Evolutionary conservation across 2,113 vertebrate species (phyloP).

Genomic region (Rhynchopsitta pachyrhyncha): DNA sequence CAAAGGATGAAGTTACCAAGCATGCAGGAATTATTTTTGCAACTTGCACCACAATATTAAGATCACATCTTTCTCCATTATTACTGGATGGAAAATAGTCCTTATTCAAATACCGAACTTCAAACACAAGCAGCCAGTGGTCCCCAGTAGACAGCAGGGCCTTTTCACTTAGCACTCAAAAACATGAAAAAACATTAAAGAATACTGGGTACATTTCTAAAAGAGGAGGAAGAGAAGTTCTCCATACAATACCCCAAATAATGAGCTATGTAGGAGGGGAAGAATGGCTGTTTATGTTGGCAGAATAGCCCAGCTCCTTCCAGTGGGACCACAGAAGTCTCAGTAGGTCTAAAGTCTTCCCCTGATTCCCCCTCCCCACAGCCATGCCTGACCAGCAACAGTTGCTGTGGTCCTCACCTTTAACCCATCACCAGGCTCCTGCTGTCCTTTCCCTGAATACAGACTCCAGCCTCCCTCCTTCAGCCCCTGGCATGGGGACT

Average conservation of each 20-base stretch:
- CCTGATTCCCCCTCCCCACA: rapidly evolving
- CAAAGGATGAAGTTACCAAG: constrained; percentile 56
- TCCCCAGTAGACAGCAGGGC: not conserved
- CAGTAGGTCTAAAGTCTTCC: not conserved
- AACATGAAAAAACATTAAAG: not conserved
- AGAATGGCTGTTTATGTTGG: not conserved
- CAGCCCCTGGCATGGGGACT: rapidly evolving
- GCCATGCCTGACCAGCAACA: not conserved
- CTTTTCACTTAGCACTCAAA: not conserved
- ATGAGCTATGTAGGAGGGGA: rapidly evolving
- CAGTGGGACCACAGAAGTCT: not conserved
- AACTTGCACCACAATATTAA: constrained; percentile 32
- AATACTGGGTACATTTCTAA: not conserved
- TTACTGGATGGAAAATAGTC: constrained; percentile 20
- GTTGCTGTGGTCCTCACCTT: not conserved
- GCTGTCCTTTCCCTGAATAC: not conserved
- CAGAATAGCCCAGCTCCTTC: not conserved
- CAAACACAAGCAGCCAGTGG: not conserved
- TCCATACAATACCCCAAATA: not conserved
- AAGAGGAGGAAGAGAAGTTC: not conserved
- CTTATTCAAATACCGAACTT: not conserved
- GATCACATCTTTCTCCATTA: constrained; percentile 2
- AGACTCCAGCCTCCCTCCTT: not conserved
- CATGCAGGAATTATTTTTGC: constrained; percentile 53
- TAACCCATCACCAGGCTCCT: not conserved